Base-by-base conservation (phyloP, 2,888 invertebrate species). In the Prenolepis imparis region DNA sequence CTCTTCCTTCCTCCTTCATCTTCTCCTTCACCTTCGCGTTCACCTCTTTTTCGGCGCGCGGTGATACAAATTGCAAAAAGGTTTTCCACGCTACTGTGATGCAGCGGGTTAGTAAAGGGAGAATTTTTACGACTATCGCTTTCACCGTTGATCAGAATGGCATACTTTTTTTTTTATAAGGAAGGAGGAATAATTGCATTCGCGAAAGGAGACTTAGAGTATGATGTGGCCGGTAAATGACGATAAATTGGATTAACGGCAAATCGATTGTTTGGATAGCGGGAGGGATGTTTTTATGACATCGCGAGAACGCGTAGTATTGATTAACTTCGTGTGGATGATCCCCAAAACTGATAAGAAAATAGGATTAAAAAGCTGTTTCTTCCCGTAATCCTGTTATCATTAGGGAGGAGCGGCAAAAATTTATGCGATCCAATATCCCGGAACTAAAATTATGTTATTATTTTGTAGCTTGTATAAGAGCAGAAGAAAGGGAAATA, bases 281-380 rank as follows among this genome's bases (percentile, higher is more conserved):
- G 21, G 72, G 44, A 59, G 78, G 59, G 59, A 72, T 80, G 78
- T 80, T 80, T 78, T 80, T 80, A 80, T 72, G 78, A 72, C 48
- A 59, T 72, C 32, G 72, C 44, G 72, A 44, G 78, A 72, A 44
- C 72, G 59, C 70, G 52, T 24, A 44, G 28, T 80, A 80, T 80
- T 80, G 78, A 80, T 72, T 72, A 80, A 80, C 59, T 72, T 59
- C n/a, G 72, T 57, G 70, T 59, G 78, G 78, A 80, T 80, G 78
- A 78, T 78, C 70, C 70, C 70, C 78, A 57, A 80, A 80, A 72
- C 78, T 80, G 78, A 80, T 80, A 80, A 80, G 59, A 80, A 80
- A 80, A 80, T 72, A 80, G 72, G 78, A 80, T 80, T 72, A 80
- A 72, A 80, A 80, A 80, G 70, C 70, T 70, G 44, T 72, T 80